phyloP scores from a whole-genome alignment of 2,113 vertebrate species.

The Melanostigma gelatinosum region DNA sequence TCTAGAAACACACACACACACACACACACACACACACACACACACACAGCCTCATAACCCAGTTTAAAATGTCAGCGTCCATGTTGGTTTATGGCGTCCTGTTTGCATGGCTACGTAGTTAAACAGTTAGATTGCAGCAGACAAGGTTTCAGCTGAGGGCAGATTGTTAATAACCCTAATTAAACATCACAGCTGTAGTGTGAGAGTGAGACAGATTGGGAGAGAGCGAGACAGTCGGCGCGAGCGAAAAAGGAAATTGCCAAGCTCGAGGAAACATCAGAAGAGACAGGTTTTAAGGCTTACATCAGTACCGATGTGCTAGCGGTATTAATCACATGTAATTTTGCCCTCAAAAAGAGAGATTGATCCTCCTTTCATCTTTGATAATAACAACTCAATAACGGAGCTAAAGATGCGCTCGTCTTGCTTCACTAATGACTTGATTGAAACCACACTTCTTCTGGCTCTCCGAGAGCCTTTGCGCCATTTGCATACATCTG shows the following conservation, averaged over 20 bases:
- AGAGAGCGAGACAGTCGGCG: slow-evolving; percentile 30
- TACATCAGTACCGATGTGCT: slow-evolving; percentile 10
- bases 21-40: not conserved
- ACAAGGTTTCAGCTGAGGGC: slow-evolving; percentile 54
- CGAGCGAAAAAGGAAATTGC: slow-evolving; percentile 27
- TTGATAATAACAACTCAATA: slow-evolving; percentile 5
- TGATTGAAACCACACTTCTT: slow-evolving; percentile 20
- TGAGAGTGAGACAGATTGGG: slow-evolving; percentile 54
- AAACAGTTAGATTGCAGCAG: slow-evolving; percentile 27
- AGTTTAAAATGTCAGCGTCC: not conserved
- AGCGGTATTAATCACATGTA: not conserved
- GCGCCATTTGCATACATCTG: slow-evolving; percentile 42
- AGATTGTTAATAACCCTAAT: slow-evolving; percentile 72
- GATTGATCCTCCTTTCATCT: slow-evolving; percentile 24
- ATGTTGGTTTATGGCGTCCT: slow-evolving; percentile 11
- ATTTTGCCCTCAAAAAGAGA: slow-evolving; percentile 1
- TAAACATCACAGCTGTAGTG: slow-evolving; percentile 67
- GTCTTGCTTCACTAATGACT: not conserved
- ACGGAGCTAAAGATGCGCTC: not conserved
- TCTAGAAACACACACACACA: not conserved
- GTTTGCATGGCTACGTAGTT: slow-evolving; percentile 28
- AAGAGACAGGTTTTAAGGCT: slow-evolving; percentile 20
- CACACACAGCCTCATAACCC: not conserved
- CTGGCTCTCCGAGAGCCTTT: slow-evolving; percentile 4
- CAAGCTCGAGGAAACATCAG: slow-evolving; percentile 22